Evolutionary conservation across 2,888 invertebrate species (phyloP).

Genomic region (Chaetoderma sp.): DNA sequence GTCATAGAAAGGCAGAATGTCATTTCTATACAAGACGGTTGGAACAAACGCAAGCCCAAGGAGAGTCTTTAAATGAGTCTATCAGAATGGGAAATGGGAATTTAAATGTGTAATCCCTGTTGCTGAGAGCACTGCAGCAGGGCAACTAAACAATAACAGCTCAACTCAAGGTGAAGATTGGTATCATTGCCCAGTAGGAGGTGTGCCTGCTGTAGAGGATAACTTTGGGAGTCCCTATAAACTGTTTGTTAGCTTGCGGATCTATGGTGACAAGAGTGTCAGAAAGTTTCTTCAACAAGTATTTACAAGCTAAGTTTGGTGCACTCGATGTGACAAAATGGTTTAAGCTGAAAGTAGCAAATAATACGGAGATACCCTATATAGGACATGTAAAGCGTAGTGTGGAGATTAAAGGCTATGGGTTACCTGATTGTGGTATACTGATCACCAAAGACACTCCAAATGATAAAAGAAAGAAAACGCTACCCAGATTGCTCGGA

Average conservation of each 20-base stretch:
- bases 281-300: not conserved
- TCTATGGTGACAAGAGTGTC: not conserved
- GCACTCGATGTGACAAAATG: not conserved
- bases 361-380: not conserved
- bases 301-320: not conserved
- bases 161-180: not conserved
- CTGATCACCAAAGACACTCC: not conserved
- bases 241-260: not conserved
- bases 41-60: too few species aligned
- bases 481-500: not conserved
- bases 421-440: not conserved
- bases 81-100: too few species aligned
- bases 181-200: not conserved
- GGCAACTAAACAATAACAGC: not conserved
- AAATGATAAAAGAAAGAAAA: not conserved
- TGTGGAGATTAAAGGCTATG: not conserved
- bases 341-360: not conserved
- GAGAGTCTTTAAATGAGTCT: too few species aligned
- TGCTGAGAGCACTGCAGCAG: not conserved
- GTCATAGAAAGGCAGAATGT: not conserved
- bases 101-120: not conserved
- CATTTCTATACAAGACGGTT: not conserved
- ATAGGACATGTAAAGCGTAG: not conserved
- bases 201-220: not conserved
- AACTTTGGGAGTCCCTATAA: not conserved